Base-by-base conservation (phyloP, 2,113 vertebrate genomes). In the Myiozetetes cayanensis region DNA sequence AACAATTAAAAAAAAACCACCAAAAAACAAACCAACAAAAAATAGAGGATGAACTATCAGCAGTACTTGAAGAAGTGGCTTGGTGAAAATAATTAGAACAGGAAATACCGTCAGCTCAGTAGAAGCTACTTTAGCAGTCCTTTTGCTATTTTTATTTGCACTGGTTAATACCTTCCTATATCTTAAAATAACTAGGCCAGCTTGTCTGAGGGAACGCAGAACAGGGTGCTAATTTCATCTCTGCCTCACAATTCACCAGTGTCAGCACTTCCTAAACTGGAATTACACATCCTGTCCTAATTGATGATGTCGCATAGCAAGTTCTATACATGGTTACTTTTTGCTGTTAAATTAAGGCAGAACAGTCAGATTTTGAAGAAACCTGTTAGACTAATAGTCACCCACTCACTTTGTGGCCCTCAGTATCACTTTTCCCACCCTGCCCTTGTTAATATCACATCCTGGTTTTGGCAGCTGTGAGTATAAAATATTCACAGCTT, bases 101-200 rank as follows among this genome's bases (percentile, higher is more conserved):
- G 75, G 86, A 96, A 93, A 53, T 58, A 75, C 15, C 89, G 84
- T 58, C 73, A 86, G 76, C 50, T 56, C 77, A 77, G 79, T 25
- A 44, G 53, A 87, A 95, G 24, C 59, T 81, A 43, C 59, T 94
- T 73, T 53, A 93, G 65, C 47, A 18, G 55, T 94, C 19, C 33
- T 90, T 74, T 33, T 89, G 68, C 89, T 94, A 90, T 96, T 93
- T 96, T 95, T 94, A 85, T 76, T 94, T 96, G 68, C 90, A 93
- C 75, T 68, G 47, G 82, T 88, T 96, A 94, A 96, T 95, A 93
- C 68, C 55, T 78, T 85, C 94, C 80, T 79, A 92, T 3, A 1
- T 77, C 56, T 80, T 71, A 84, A 90, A 93, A 91, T 66, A 93
- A 91, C 71, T 85, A 88, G 93, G 92, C 55, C 92, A 96, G 61